phyloP scores from a whole-genome alignment of 1,140 invertebrate species.

The Agrypnia vestita region DNA sequence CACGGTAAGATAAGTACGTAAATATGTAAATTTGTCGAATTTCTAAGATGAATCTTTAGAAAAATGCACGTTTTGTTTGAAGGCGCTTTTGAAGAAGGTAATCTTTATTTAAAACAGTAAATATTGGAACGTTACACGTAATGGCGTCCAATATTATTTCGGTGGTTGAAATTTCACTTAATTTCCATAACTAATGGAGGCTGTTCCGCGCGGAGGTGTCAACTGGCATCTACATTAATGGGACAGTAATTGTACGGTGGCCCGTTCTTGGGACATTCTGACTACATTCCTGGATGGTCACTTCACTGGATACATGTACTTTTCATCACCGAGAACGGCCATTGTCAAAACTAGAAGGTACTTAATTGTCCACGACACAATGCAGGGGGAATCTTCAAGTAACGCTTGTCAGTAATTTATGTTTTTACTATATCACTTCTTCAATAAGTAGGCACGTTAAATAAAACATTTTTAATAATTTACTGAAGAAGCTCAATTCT shows the following conservation, averaged over 20 bases:
- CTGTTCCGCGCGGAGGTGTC: constrained; percentile 26
- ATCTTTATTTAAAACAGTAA: constrained; percentile 32
- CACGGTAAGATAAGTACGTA: constrained; percentile 15
- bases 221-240: constrained; percentile 28
- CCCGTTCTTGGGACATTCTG: constrained; percentile 8
- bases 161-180: constrained; percentile 23
- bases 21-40: constrained; percentile 22
- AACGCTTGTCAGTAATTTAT: too few relatives aligned
- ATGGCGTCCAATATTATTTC: neutral
- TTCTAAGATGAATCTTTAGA: constrained; percentile 8
- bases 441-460: too few relatives aligned
- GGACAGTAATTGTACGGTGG: constrained; percentile 21
- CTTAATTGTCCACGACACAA: neutral
- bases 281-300: constrained; percentile 1
- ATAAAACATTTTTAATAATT: too few relatives aligned
- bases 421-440: too few relatives aligned
- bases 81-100: constrained; percentile 22
- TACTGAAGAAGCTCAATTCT: too few relatives aligned
- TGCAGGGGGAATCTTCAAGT: too few relatives aligned
- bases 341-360: neutral
- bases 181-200: constrained; percentile 40
- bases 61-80: neutral
- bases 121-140: constrained; percentile 30
- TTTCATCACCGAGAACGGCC: neutral
- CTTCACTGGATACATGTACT: neutral